These are phyloP conservation scores for Pterostichus madidus DNA, from an alignment of 2,888 invertebrate genomes.

Conservation along the genomic window DNA sequence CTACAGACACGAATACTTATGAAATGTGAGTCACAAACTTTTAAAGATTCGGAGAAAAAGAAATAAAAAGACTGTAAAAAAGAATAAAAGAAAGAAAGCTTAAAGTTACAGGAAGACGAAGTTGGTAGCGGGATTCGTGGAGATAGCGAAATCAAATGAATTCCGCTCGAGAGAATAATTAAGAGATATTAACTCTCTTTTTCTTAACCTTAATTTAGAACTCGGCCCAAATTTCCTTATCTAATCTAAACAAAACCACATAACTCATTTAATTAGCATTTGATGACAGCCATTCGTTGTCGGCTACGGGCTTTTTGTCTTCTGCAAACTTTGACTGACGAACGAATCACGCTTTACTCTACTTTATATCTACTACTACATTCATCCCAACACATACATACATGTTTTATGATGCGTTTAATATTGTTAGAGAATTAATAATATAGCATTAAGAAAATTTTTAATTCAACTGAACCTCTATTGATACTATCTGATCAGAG, in stretches of 20 bases:
- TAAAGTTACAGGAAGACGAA: conserved; percentile 57
- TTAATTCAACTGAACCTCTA: too few relatives aligned
- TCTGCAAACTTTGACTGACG: background rate
- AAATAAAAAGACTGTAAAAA: conserved; percentile 55
- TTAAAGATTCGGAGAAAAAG: conserved; percentile 53
- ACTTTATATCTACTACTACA: background rate
- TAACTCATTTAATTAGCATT: conserved; percentile 66
- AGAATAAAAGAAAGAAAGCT: conserved; percentile 57
- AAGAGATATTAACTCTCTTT: conserved; percentile 66
- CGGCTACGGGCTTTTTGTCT: background rate
- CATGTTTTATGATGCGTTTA: too few relatives aligned
- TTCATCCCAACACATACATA: too few relatives aligned
- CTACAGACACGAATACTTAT: conserved; percentile 63
- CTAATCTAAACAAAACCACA: conserved; percentile 66
- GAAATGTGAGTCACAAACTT: conserved; percentile 62
- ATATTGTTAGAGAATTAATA: too few relatives aligned
- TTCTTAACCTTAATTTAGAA: conserved; percentile 64
- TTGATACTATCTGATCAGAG: too few relatives aligned
- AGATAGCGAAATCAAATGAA: conserved; percentile 66
- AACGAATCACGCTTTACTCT: background rate
- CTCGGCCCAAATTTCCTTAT: conserved; percentile 62
- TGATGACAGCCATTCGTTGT: conserved; percentile 55
- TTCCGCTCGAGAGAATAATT: conserved; percentile 66
- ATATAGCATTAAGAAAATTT: too few relatives aligned
- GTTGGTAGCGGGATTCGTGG: conserved; percentile 48